Evolutionary conservation across 1,140 invertebrate genomes (phyloP).

Genomic region (Trinorchestia longiramus): DNA sequence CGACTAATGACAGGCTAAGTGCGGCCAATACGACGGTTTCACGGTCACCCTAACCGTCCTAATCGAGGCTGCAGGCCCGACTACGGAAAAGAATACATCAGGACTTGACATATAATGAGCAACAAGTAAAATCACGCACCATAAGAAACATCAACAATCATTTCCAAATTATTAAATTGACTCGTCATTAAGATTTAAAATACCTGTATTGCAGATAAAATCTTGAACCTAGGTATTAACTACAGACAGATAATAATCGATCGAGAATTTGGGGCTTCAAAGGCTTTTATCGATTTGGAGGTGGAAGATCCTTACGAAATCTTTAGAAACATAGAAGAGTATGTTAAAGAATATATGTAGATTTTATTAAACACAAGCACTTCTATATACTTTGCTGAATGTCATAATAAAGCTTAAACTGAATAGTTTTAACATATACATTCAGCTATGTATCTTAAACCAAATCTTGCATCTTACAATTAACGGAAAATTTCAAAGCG

Average conservation of each 20-base stretch:
- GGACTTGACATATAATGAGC: not conserved
- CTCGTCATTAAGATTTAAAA: not conserved
- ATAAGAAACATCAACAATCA: not conserved
- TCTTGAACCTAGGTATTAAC: not conserved
- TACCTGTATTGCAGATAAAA: not conserved
- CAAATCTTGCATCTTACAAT: too few relatives aligned
- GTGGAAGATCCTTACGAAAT: not conserved
- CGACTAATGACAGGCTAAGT: conserved; percentile 15
- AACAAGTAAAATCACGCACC: not conserved
- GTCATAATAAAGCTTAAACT: not conserved
- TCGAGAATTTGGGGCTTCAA: not conserved
- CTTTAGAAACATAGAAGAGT: not conserved
- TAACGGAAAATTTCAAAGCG: too few relatives aligned
- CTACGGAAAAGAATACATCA: not conserved
- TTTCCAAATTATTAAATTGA: not conserved
- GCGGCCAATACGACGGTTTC: not conserved
- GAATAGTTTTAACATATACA: not conserved
- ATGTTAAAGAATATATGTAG: not conserved
- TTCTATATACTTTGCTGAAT: not conserved
- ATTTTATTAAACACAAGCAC: not conserved
- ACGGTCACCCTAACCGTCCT: not conserved
- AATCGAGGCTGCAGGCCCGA: not conserved
- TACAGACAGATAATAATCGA: not conserved
- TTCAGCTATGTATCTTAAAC: too few relatives aligned
- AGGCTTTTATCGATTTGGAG: not conserved